phyloP scores from a whole-genome alignment of 2,797 vertebrate genomes.

The Astyanax mexicanus region DNA sequence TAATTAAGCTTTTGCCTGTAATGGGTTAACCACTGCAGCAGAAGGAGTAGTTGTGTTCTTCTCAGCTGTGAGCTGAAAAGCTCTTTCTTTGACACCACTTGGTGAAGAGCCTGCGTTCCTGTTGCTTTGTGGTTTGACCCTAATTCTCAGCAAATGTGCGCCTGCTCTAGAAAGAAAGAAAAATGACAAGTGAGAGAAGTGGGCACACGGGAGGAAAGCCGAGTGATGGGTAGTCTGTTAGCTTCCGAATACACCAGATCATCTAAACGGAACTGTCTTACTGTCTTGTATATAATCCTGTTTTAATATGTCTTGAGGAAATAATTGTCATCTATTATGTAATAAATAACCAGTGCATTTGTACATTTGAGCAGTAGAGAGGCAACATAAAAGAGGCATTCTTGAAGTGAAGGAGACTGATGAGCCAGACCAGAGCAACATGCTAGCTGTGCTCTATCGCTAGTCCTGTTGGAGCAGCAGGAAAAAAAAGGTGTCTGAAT shows the following conservation, averaged over 20 bases:
- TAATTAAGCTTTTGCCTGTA: no score
- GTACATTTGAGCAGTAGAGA: neutral
- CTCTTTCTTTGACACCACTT: slow-evolving; percentile 16
- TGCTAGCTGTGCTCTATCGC: neutral
- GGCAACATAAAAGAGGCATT: neutral
- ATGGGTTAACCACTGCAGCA: no score
- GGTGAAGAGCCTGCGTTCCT: slow-evolving; percentile 27
- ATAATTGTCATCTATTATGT: neutral
- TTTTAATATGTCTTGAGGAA: neutral
- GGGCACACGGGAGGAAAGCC: neutral
- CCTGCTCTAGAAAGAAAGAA: slow-evolving; percentile 14
- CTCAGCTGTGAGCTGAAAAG: neutral
- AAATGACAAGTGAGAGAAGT: neutral
- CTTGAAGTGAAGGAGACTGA: neutral
- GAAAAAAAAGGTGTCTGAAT: neutral
- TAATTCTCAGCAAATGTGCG: slow-evolving; percentile 42
- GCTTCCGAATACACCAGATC: neutral
- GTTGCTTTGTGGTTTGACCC: slow-evolving; percentile 46
- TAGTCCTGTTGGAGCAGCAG: neutral
- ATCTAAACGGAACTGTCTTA: neutral
- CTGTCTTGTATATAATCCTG: no score
- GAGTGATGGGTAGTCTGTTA: neutral
- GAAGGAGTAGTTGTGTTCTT: neutral
- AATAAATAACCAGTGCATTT: neutral
- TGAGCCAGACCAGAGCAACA: neutral